phyloP scores from a whole-genome alignment of 2,888 invertebrate species.

The Lithodes maja region DNA sequence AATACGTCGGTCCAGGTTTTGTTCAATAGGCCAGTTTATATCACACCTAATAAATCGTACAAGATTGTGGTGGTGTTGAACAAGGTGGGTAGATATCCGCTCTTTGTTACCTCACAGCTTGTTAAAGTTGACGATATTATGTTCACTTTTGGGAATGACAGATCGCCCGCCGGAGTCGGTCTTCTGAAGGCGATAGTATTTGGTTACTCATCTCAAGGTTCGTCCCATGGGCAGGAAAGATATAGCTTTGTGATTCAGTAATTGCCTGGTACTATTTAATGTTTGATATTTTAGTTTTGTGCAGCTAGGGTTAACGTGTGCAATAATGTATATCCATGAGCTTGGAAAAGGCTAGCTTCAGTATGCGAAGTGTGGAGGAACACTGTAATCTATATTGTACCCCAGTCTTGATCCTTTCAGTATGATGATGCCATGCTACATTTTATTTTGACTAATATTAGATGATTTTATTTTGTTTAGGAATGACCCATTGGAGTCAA shows the following conservation, averaged over 20 bases:
- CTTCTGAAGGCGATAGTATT: conserved; percentile 49
- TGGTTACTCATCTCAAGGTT: conserved; percentile 1
- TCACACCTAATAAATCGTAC: conserved; percentile 85
- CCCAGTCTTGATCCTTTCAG: too few relatives aligned
- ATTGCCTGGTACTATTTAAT: not conserved
- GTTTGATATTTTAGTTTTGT: too few relatives aligned
- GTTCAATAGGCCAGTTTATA: conserved; percentile 86
- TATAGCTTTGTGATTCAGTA: not conserved
- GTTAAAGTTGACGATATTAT: conserved; percentile 26
- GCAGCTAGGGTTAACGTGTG: too few relatives aligned
- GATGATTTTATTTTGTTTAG: too few relatives aligned
- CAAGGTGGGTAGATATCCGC: conserved; percentile 86
- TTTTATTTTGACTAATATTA: too few relatives aligned
- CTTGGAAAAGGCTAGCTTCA: too few relatives aligned
- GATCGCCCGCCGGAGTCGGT: conserved; percentile 38
- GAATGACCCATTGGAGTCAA: too few relatives aligned
- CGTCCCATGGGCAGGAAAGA: not conserved
- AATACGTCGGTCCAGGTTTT: conserved; percentile 85
- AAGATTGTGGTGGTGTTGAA: conserved; percentile 89
- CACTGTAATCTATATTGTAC: too few relatives aligned
- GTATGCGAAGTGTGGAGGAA: too few relatives aligned
- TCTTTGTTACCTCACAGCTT: conserved; percentile 28
- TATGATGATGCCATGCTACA: too few relatives aligned
- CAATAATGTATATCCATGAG: too few relatives aligned
- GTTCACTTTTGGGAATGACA: conserved; percentile 49